These are phyloP conservation scores for Chloropsis hardwickii DNA, from an alignment of 2,113 vertebrate genomes.

Conservation along the genomic window DNA sequence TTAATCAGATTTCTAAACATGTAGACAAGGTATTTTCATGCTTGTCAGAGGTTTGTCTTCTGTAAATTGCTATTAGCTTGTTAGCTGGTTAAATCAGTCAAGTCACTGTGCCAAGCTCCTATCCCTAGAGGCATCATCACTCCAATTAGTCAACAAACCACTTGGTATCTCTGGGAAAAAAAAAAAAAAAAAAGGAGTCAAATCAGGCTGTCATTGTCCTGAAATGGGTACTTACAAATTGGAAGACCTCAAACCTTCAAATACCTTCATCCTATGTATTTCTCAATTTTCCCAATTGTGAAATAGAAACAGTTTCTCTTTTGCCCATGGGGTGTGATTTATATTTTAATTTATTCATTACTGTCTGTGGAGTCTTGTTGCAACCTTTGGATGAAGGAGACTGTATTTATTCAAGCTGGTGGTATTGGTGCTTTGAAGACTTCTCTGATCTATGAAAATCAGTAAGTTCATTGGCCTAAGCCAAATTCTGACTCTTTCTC, in stretches of 20 bases:
- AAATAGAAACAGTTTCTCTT: background rate
- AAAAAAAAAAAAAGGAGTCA: background rate
- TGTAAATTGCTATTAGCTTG: slow-evolving; percentile 26
- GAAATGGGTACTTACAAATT: background rate
- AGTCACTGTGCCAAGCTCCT: slow-evolving; percentile 23
- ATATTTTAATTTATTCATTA: background rate
- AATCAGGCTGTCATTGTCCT: background rate
- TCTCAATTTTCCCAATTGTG: background rate
- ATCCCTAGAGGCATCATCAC: slow-evolving; percentile 19
- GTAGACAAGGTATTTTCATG: slow-evolving; percentile 31
- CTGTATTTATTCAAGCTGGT: background rate
- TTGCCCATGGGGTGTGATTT: background rate
- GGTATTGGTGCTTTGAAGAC: background rate
- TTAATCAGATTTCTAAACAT: slow-evolving; percentile 17
- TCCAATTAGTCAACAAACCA: slow-evolving; percentile 36
- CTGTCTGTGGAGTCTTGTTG: background rate
- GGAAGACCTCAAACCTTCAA: background rate
- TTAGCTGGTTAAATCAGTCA: slow-evolving; percentile 56
- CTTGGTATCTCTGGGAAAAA: background rate
- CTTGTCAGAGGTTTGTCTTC: slow-evolving; percentile 13
- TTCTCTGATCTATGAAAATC: background rate
- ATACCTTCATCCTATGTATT: background rate
- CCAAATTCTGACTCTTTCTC: background rate
- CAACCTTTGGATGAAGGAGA: background rate
- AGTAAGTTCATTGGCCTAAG: background rate